phyloP scores from a whole-genome alignment of 2,113 vertebrate genomes.

The Colius striatus region DNA sequence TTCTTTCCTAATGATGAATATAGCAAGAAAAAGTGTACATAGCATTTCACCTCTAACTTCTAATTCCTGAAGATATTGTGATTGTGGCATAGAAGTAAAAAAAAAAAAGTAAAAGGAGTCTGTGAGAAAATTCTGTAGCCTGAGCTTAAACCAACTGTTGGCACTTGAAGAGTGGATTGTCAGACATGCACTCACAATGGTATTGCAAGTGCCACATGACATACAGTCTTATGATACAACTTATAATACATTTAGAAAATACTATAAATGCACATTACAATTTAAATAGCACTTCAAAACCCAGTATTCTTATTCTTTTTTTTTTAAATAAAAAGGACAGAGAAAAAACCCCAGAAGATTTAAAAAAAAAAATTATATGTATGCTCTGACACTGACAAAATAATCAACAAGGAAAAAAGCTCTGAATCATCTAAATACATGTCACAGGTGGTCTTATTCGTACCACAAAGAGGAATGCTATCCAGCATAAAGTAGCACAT shows the following conservation, averaged over 20 bases:
- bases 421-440: not conserved
- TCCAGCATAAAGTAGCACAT: not conserved
- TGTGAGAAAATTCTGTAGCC: not conserved
- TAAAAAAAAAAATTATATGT: not conserved
- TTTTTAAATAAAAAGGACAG: not conserved
- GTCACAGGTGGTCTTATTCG: not conserved
- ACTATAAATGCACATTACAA: not conserved
- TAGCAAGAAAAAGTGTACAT: not conserved
- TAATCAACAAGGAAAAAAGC: not conserved
- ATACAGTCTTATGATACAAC: not conserved
- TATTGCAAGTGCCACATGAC: not conserved
- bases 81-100: not conserved
- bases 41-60: not conserved
- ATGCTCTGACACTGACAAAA: not conserved
- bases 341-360: not conserved
- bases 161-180: not conserved
- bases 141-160: not conserved
- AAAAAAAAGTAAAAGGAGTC: not conserved
- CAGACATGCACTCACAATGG: not conserved
- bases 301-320: not conserved
- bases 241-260: not conserved
- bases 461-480: not conserved
- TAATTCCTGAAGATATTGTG: not conserved
- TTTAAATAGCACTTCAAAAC: not conserved
- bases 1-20: not conserved